A percentile compares a stretch with the other conserved stretches of the same genome.
Evolutionary conservation across 2,113 vertebrate species (phyloP).

Genomic region (Paraplagusia blochii): DNA sequence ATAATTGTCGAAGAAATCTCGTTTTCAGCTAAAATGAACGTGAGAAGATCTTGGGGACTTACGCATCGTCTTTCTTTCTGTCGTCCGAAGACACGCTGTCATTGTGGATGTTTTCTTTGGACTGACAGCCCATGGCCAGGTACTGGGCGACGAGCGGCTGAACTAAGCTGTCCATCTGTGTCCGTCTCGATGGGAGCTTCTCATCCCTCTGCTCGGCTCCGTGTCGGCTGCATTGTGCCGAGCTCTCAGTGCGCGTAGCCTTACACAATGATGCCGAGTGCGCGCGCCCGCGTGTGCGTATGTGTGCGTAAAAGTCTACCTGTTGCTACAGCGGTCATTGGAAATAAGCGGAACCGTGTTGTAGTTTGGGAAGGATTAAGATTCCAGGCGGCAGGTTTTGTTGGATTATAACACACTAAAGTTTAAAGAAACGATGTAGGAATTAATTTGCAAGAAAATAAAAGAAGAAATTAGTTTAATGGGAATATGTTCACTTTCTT

Average conservation of each 20-base stretch:
- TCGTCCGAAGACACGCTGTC: constrained; percentile 55
- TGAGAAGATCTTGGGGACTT: constrained; percentile 39
- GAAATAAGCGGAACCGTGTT: no score
- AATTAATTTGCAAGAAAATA: no score
- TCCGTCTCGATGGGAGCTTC: constrained; percentile 66
- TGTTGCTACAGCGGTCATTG: no score
- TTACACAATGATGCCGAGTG: constrained; percentile 55
- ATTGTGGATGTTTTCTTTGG: constrained; percentile 62
- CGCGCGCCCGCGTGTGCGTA: constrained; percentile 32
- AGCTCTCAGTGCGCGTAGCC: constrained; percentile 53
- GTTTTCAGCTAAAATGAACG: no score
- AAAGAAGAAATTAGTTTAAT: no score
- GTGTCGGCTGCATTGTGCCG: constrained; percentile 62
- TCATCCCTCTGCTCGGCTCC: constrained; percentile 55
- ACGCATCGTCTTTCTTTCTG: constrained; percentile 68
- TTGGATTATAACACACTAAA: no score
- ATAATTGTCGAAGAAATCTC: no score
- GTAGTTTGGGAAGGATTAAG: no score
- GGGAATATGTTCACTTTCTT: no score
- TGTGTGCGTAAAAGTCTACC: constrained; percentile 15
- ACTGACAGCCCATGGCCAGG: constrained; percentile 74
- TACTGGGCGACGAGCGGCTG: constrained; percentile 77
- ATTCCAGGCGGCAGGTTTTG: no score
- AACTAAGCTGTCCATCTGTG: constrained; percentile 76
- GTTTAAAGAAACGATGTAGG: no score